Evolutionary conservation across 2,888 invertebrate species (phyloP).

Genomic region (Platypus cylindrus): DNA sequence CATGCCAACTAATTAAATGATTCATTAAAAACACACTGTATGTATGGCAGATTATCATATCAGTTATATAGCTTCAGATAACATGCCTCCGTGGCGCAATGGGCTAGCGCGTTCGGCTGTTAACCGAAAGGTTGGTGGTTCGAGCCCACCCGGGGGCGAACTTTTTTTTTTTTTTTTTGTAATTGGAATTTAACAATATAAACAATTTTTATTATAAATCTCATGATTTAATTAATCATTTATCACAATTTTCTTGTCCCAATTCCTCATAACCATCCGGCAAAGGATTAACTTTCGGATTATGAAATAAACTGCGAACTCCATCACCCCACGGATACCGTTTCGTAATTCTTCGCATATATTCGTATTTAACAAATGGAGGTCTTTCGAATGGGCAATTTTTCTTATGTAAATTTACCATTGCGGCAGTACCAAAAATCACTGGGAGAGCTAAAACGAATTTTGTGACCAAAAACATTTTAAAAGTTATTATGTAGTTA

Average conservation of each 20-base stretch:
- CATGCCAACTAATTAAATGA: no score
- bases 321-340: slow-evolving; percentile 91
- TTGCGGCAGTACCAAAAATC: slow-evolving; percentile 55
- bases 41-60: no score
- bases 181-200: no score
- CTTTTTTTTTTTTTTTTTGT: no score
- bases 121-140: slow-evolving; percentile 99
- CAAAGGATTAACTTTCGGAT: slow-evolving; percentile 61
- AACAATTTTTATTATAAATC: no score
- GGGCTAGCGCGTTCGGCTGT: slow-evolving; percentile 97
- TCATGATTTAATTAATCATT: no score
- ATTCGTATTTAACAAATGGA: slow-evolving; percentile 65
- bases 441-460: slow-evolving; percentile 59
- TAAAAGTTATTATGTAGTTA: no score
- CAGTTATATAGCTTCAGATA: no score
- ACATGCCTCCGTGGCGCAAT: slow-evolving; percentile 92
- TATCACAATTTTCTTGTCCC: no score
- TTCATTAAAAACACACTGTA: no score
- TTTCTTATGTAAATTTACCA: slow-evolving; percentile 50
- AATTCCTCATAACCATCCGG: slow-evolving; percentile 74
- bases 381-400: slow-evolving; percentile 37
- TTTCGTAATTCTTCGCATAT: slow-evolving; percentile 64
- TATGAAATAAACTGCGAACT: slow-evolving; percentile 72
- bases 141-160: slow-evolving; percentile 90
- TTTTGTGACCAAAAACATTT: not conserved